These are phyloP conservation scores for Ameiurus melas DNA, from an alignment of 2,113 vertebrate species.

Conservation along the genomic window DNA sequence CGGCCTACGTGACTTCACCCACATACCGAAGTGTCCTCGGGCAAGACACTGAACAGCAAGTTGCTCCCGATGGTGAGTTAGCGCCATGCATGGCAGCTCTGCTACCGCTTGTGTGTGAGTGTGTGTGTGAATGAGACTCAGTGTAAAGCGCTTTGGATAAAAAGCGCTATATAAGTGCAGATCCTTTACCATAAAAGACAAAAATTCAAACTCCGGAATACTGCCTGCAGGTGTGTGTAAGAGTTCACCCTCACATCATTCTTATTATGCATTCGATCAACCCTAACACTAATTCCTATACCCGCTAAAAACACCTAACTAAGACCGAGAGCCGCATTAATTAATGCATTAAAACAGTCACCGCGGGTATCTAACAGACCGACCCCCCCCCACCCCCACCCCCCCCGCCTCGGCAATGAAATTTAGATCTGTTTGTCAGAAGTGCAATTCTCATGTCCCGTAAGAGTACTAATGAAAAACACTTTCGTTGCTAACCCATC, in stretches of 20 bases:
- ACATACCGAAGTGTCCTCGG: too few relatives aligned
- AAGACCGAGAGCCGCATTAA: conserved; percentile 62
- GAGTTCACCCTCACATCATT: not conserved
- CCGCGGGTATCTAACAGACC: conserved; percentile 71
- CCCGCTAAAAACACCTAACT: not conserved
- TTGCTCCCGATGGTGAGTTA: too few relatives aligned
- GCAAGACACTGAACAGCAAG: too few relatives aligned
- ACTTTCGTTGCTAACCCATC: conserved; percentile 74
- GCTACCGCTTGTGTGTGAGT: too few relatives aligned
- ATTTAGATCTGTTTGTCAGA: conserved; percentile 73
- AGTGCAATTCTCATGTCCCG: conserved; percentile 71
- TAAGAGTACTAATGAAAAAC: conserved; percentile 78
- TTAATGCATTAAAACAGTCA: conserved; percentile 73
- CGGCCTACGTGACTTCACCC: too few relatives aligned
- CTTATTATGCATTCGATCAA: not conserved
- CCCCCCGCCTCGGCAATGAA: conserved; percentile 66
- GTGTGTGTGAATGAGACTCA: too few relatives aligned
- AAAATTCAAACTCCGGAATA: not conserved
- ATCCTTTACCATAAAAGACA: too few relatives aligned
- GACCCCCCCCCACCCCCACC: too few relatives aligned
- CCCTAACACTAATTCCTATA: not conserved
- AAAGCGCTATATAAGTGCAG: too few relatives aligned
- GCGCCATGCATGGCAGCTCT: too few relatives aligned
- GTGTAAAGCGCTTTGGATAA: too few relatives aligned
- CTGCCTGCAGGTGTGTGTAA: not conserved